Conservation (phyloP, 2,888 invertebrate species). For the Ferrisia virgata region DNA sequence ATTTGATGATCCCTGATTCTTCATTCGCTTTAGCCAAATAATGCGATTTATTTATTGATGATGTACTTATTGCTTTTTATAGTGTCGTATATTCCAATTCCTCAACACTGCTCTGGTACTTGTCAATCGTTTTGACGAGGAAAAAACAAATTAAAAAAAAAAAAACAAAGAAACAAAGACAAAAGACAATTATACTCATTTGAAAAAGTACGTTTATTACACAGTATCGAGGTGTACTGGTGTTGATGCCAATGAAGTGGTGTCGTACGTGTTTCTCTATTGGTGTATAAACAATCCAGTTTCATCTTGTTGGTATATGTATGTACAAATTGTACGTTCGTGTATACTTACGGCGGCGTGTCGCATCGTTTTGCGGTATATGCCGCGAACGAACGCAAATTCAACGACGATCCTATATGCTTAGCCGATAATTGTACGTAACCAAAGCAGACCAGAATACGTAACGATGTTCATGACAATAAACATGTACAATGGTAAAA, state of each 20-base stretch:
- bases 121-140: too few relatives aligned
- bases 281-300: neutral
- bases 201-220: neutral
- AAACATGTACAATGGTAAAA: slow-evolving; percentile 17
- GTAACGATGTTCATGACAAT: slow-evolving; percentile 17
- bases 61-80: too few relatives aligned
- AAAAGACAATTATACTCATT: too few relatives aligned
- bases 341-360: neutral
- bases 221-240: neutral
- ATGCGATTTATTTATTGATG: too few relatives aligned
- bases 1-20: too few relatives aligned
- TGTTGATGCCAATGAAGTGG: neutral
- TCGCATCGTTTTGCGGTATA: neutral
- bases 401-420: neutral
- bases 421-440: slow-evolving; percentile 5
- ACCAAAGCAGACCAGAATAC: slow-evolving; percentile 7
- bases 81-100: too few relatives aligned
- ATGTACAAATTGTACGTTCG: neutral
- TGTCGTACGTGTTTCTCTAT: neutral
- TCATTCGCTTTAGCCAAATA: too few relatives aligned
- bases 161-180: too few relatives aligned
- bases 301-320: neutral
- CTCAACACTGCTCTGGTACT: too few relatives aligned
- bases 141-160: too few relatives aligned
- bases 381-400: neutral